Evolutionary conservation across 2,888 invertebrate species (phyloP).

Genomic region (Pocota personata): DNA sequence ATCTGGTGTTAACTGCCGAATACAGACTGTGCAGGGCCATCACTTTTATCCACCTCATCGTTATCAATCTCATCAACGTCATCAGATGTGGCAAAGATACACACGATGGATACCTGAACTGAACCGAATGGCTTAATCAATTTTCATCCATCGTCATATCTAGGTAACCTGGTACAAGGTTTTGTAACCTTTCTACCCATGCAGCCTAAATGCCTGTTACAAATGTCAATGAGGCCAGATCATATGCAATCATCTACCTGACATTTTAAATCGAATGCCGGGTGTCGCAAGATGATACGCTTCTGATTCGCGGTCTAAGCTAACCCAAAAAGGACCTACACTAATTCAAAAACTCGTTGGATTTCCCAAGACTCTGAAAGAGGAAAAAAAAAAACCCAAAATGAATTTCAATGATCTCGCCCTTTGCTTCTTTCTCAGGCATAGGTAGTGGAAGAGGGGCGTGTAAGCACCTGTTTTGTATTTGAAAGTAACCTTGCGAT

Average conservation of each 20-base stretch:
- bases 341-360: conserved; percentile 53
- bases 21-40: conserved; percentile 16
- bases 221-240: conserved; percentile 23
- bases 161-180: not conserved
- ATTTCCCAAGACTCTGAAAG: conserved; percentile 40
- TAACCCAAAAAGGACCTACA: not conserved
- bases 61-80: conserved; percentile 35
- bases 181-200: not conserved
- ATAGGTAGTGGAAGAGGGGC: conserved; percentile 22
- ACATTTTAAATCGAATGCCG: conserved; percentile 17
- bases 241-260: conserved; percentile 8
- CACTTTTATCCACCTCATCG: conserved; percentile 26
- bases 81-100: conserved; percentile 12
- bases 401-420: conserved; percentile 38
- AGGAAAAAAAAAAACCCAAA: conserved; percentile 15
- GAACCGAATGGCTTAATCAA: conserved; percentile 25
- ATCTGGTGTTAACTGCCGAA: conserved; percentile 57
- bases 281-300: conserved; percentile 14
- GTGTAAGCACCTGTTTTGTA: conserved; percentile 61
- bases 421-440: not conserved
- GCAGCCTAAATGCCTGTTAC: not conserved
- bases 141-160: not conserved
- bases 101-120: conserved; percentile 19
- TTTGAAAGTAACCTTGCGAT: conserved; percentile 59
- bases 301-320: not conserved